Conservation (phyloP, 2,797 vertebrate genomes). For the Cirrhinus molitorella region DNA sequence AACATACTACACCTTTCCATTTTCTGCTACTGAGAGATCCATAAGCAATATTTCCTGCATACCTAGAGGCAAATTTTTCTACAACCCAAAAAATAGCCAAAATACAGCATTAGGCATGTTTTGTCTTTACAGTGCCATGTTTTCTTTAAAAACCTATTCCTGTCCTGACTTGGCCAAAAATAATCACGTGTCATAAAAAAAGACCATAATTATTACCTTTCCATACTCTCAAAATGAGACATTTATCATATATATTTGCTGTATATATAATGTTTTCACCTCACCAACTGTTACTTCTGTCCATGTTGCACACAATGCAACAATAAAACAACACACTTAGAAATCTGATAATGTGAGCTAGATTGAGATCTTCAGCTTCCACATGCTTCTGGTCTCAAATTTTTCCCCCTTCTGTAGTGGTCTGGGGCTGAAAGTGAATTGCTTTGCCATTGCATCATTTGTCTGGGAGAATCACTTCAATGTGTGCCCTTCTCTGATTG, state of each 20-base stretch:
- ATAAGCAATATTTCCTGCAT: slow-evolving; percentile 62
- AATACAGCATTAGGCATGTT: not conserved
- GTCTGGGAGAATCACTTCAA: slow-evolving; percentile 80
- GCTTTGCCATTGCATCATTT: slow-evolving; percentile 80
- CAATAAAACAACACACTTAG: slow-evolving; percentile 8
- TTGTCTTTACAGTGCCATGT: not conserved
- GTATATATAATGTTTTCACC: not conserved
- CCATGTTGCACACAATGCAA: not conserved
- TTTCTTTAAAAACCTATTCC: not conserved
- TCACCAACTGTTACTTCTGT: not conserved
- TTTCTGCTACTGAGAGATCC: slow-evolving; percentile 12
- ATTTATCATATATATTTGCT: not conserved
- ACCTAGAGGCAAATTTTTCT: not conserved
- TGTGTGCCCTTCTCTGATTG: slow-evolving; percentile 76
- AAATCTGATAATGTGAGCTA: slow-evolving; percentile 31
- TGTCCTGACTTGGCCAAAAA: not conserved
- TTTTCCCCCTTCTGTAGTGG: slow-evolving; percentile 14
- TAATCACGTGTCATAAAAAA: not conserved
- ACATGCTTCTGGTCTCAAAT: slow-evolving; percentile 1
- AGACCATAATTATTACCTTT: not conserved
- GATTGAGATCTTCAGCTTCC: slow-evolving; percentile 24
- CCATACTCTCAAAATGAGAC: too few species aligned
- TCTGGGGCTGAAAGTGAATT: slow-evolving; percentile 66
- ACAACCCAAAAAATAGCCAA: not conserved
- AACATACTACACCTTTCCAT: slow-evolving; percentile 66